Evolutionary conservation across 2,888 invertebrate species (phyloP).

Genomic region (Entomobrya proxima): DNA sequence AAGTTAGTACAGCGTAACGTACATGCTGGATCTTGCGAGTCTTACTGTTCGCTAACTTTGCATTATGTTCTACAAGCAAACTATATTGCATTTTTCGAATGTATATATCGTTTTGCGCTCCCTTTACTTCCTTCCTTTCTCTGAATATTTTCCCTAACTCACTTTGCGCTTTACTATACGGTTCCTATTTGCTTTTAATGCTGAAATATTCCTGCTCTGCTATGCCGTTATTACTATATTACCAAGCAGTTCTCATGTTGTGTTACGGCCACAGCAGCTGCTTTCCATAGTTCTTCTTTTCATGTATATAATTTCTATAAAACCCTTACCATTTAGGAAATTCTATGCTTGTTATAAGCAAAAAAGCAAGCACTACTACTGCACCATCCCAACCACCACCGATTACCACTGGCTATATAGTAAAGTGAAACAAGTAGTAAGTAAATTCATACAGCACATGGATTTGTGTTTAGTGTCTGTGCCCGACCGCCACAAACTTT

Average conservation of each 20-base stretch:
- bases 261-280: constrained; percentile 27
- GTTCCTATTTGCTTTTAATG: constrained; percentile 56
- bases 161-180: neutral
- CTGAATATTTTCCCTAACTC: constrained; percentile 45
- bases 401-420: neutral
- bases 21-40: neutral
- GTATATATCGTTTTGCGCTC: constrained; percentile 32
- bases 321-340: no score
- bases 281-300: constrained; percentile 10
- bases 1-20: neutral
- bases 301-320: constrained; percentile 6
- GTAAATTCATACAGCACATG: constrained; percentile 42
- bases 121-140: constrained; percentile 26
- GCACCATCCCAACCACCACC: neutral
- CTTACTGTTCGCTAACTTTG: neutral
- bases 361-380: neutral
- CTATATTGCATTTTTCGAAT: neutral
- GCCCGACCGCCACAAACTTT: neutral
- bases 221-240: constrained; percentile 58
- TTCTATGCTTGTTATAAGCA: neutral
- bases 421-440: constrained; percentile 10
- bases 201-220: constrained; percentile 25
- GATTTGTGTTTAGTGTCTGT: neutral
- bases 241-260: constrained; percentile 46
- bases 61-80: neutral